A percentile compares a stretch with the other conserved stretches of the same genome.
These are phyloP conservation scores for Tenthredo distinguenda DNA, from an alignment of 2,888 invertebrate species.

Conservation along the genomic window DNA sequence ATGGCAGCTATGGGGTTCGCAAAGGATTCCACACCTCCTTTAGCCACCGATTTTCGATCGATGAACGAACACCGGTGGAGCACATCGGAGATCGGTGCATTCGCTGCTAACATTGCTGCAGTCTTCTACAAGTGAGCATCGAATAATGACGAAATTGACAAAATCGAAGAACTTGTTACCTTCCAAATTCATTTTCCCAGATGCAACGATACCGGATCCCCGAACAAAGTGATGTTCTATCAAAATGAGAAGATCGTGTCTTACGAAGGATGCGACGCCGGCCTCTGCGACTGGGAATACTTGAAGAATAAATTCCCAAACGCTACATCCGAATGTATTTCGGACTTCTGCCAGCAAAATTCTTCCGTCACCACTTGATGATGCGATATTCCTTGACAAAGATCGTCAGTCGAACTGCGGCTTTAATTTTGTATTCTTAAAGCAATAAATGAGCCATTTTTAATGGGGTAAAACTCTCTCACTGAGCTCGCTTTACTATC, in stretches of 20 bases:
- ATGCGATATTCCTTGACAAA: too few relatives aligned
- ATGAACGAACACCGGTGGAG: constrained; percentile 83
- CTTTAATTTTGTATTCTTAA: too few relatives aligned
- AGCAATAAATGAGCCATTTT: too few relatives aligned
- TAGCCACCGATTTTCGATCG: constrained; percentile 83
- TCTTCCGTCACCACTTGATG: not conserved
- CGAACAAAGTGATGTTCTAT: constrained; percentile 84
- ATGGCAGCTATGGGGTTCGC: constrained; percentile 83
- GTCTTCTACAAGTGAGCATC: constrained; percentile 85
- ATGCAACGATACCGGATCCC: constrained; percentile 76
- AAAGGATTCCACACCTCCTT: constrained; percentile 81
- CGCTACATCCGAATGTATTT: constrained; percentile 72
- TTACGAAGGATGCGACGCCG: constrained; percentile 86
- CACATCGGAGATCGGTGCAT: constrained; percentile 85
- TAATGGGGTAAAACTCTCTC: too few relatives aligned
- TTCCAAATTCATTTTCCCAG: constrained; percentile 72
- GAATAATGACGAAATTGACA: not conserved
- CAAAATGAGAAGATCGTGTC: constrained; percentile 86
- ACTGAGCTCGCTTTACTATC: too few relatives aligned
- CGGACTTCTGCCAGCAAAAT: not conserved
- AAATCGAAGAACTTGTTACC: too few relatives aligned
- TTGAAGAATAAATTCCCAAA: constrained; percentile 82
- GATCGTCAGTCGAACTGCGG: too few relatives aligned
- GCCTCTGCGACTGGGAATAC: constrained; percentile 88
- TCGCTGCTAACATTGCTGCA: constrained; percentile 87